A percentile compares a stretch with the other conserved stretches of the same genome.
These are phyloP conservation scores for Aviceda subcristata DNA, from an alignment of 2,113 vertebrate species.

Conservation along the genomic window DNA sequence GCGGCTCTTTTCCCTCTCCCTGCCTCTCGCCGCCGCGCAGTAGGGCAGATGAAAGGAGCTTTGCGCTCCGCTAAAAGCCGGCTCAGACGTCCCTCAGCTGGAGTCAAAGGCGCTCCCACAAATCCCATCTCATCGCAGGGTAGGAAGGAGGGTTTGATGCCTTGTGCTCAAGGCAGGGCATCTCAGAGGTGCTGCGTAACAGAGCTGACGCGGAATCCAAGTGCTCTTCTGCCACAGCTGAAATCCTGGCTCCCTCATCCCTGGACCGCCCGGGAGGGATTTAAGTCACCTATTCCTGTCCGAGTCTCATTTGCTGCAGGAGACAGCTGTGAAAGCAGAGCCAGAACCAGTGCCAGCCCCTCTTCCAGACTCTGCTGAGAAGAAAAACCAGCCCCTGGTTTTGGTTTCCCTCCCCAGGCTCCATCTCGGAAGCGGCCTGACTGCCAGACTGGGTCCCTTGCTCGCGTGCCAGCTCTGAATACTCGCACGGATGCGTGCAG, in stretches of 20 bases:
- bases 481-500: fast-evolving
- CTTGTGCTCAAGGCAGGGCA: background rate
- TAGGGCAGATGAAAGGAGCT: background rate
- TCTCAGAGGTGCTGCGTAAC: background rate
- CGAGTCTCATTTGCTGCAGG: background rate
- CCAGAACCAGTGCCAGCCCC: background rate
- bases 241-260: background rate
- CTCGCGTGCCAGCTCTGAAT: fast-evolving
- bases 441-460: background rate
- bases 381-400: background rate
- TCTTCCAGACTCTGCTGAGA: background rate
- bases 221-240: background rate
- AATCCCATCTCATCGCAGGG: fast-evolving
- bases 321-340: background rate
- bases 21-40: background rate
- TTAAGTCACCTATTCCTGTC: background rate
- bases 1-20: background rate
- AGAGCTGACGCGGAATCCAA: background rate
- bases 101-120: background rate
- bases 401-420: background rate
- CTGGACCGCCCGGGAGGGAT: background rate
- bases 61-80: background rate
- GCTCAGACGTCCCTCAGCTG: background rate
- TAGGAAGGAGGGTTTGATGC: background rate
- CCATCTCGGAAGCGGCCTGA: fast-evolving